Evolutionary conservation across 1,140 invertebrate species (phyloP).

Genomic region (Plodia interpunctella): DNA sequence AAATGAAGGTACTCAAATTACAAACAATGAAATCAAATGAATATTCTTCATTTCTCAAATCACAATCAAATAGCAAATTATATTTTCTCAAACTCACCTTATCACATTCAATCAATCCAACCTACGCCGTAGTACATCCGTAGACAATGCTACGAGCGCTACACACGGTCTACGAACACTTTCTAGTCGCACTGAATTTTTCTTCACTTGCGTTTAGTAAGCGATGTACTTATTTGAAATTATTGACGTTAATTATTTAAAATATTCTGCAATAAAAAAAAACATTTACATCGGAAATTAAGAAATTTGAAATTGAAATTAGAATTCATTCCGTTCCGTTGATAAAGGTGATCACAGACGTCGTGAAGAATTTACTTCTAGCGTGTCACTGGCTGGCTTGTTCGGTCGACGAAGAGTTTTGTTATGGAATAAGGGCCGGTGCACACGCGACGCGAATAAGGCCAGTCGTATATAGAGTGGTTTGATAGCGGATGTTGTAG

Average conservation of each 20-base stretch:
- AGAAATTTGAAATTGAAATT: too few relatives aligned
- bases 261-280: too few relatives aligned
- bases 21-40: too few relatives aligned
- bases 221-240: too few relatives aligned
- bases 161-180: neutral
- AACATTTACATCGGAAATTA: too few relatives aligned
- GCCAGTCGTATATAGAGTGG: neutral
- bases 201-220: too few relatives aligned
- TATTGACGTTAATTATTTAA: too few relatives aligned
- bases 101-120: neutral
- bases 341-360: neutral
- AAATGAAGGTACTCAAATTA: too few relatives aligned
- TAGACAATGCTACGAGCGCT: neutral
- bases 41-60: too few relatives aligned
- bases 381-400: neutral
- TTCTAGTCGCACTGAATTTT: too few relatives aligned
- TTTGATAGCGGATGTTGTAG: constrained; percentile 3
- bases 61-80: too few relatives aligned
- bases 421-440: neutral
- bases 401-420: neutral
- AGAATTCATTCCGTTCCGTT: neutral
- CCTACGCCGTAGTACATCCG: neutral
- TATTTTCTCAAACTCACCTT: neutral
- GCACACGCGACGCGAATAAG: constrained; percentile 3
- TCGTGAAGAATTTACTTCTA: neutral